Conservation (phyloP, 1,140 invertebrate species). For the Macrobrachium nipponense region DNA sequence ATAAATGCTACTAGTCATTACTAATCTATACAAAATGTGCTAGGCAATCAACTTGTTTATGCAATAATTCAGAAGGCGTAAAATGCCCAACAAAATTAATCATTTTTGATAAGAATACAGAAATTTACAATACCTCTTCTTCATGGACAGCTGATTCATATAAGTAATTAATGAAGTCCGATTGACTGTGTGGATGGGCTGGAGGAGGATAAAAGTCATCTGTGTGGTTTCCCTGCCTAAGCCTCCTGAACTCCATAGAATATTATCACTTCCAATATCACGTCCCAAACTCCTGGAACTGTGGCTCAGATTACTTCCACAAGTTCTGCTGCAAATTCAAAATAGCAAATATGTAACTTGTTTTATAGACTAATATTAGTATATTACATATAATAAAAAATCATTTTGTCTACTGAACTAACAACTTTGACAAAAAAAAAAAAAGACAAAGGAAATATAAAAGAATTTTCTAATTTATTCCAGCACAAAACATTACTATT, state of each 20-base stretch:
- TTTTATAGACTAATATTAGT: neutral
- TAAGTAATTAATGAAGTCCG: constrained; percentile 52
- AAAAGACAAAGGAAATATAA: no score
- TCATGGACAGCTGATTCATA: constrained; percentile 43
- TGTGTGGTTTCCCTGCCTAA: constrained; percentile 35
- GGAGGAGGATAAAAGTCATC: constrained; percentile 51
- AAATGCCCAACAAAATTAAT: no score
- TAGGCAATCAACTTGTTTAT: no score
- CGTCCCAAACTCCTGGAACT: constrained; percentile 18
- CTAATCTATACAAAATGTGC: no score
- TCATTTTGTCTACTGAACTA: no score
- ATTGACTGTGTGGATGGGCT: constrained; percentile 39
- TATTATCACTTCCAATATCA: constrained; percentile 37
- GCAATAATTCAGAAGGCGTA: no score
- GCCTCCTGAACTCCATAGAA: constrained; percentile 23
- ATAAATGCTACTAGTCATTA: no score
- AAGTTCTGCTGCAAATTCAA: neutral
- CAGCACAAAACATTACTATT: no score
- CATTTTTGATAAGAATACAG: no score
- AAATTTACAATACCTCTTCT: constrained; percentile 34
- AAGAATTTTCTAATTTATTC: no score
- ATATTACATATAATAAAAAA: neutral
- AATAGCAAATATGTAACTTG: neutral
- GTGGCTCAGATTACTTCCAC: neutral
- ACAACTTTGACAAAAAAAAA: no score